These are phyloP conservation scores for Lerista edwardsae DNA, from an alignment of 2,797 vertebrate species.

Conservation along the genomic window DNA sequence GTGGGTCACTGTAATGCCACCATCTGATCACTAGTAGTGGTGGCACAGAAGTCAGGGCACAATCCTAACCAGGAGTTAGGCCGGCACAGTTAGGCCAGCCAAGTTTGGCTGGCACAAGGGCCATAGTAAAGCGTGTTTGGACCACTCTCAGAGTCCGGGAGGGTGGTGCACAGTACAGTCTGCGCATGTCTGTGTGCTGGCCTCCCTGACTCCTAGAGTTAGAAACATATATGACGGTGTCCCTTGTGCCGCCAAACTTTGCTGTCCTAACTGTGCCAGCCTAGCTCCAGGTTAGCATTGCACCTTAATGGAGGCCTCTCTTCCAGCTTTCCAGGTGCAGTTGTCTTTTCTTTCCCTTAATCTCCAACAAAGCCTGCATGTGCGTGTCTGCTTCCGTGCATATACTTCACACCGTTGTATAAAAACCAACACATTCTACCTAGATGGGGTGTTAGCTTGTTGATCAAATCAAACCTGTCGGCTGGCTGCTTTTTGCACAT, in stretches of 20 bases:
- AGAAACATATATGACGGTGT: no score
- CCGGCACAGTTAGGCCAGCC: no score
- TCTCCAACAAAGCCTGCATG: neutral
- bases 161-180: no score
- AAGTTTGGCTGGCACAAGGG: no score
- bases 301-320: neutral
- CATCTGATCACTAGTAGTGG: neutral
- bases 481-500: rapidly evolving
- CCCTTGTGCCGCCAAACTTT: no score
- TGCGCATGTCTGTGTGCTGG: no score
- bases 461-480: constrained; percentile 23
- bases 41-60: neutral
- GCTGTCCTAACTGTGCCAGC: no score
- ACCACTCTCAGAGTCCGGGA: no score
- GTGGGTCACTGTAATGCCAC: neutral
- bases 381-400: neutral
- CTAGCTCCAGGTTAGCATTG: no score
- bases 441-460: neutral
- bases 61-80: no score
- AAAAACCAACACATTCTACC: neutral
- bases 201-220: no score
- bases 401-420: neutral
- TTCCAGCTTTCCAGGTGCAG: neutral
- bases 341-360: neutral
- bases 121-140: no score